Evolutionary conservation across 2,113 vertebrate genomes (phyloP), one percentile per base, ranked within the genome.

Genomic region (Leuciscus idus): DNA sequence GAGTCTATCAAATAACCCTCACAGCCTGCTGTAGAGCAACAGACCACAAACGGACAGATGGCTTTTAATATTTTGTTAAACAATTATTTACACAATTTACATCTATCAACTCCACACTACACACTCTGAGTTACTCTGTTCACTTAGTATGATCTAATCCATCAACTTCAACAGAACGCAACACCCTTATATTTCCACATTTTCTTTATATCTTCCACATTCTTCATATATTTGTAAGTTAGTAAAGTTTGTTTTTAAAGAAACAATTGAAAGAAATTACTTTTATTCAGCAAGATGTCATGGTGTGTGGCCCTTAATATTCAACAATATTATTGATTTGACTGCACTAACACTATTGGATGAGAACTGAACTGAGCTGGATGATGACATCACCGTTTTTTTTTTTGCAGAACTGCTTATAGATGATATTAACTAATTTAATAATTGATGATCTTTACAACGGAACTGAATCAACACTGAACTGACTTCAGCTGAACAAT

Each of bases 21-120:
- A 80, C 33, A 43, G 59, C 12, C 57, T 61, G 77, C 77, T 26
- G 55, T 36, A n/a, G 55, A 80, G 77, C 33, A 39, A 19, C 57
- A 61, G 55, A 80, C 21, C 77, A 62, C 57, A 80, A 6, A 62
- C 33, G 26, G 55, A 62, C 55, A 62, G 77, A 62, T 73, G 36
- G 36, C 70, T 73, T 23, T 73, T 43, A 73, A 43, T 73, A 73
- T 73, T 73, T 43, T 73, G 19, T 43, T 43, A 73, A 73, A 73
- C 21, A 10, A 73, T 73, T 43, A 43, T 73, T 73, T 73, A 73
- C 36, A 43, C 70, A 73, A 73, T 57, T 57, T n/a, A n/a, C 36
- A 73, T 57, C 55, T 57, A 23, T 57, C 55, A 23, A 21, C 6
- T 57, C 2, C 19, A 21, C 52, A 21, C 55, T 21, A 57, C 19